A percentile compares a stretch with the other conserved stretches of the same genome.
Conservation (phyloP, 1,140 invertebrate species). For the Drosophila simulans region DNA sequence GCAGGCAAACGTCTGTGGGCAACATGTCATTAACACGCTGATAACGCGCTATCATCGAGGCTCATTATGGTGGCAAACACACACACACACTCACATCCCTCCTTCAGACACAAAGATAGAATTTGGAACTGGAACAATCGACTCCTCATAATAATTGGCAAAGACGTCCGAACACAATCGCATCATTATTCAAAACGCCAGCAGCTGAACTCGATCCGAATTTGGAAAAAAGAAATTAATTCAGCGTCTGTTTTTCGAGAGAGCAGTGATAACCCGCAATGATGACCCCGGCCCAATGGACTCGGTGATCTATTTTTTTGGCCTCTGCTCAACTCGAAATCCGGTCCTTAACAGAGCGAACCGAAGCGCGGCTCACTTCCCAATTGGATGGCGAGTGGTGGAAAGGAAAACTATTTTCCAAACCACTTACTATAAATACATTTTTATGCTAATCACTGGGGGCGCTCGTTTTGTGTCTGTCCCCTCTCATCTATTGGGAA, state of each 20-base stretch:
- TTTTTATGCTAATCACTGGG: conserved; percentile 38
- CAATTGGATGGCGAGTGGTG: neutral
- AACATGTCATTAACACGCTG: conserved; percentile 76
- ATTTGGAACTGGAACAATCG: conserved; percentile 46
- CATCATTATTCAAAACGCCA: conserved; percentile 1
- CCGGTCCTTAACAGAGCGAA: conserved; percentile 30
- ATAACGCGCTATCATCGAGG: conserved; percentile 64
- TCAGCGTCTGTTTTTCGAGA: conserved; percentile 14
- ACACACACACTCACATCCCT: conserved; percentile 1
- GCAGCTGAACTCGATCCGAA: conserved; percentile 3
- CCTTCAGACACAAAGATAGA: conserved; percentile 31
- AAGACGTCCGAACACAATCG: conserved; percentile 29
- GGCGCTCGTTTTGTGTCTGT: conserved; percentile 25
- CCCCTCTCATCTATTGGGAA: neutral
- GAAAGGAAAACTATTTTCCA: conserved; percentile 5
- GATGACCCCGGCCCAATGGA: conserved; percentile 24
- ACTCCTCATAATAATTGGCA: conserved; percentile 60
- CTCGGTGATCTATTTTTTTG: conserved; percentile 24
- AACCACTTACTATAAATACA: conserved; percentile 4
- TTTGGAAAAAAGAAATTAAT: conserved; percentile 38
- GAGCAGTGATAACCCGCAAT: conserved; percentile 31
- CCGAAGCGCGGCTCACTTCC: neutral
- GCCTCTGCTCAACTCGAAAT: conserved; percentile 44
- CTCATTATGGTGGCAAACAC: conserved; percentile 59
- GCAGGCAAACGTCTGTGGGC: conserved; percentile 52